phyloP scores from a whole-genome alignment of 1,140 invertebrate genomes.

The Cydia splendana region DNA sequence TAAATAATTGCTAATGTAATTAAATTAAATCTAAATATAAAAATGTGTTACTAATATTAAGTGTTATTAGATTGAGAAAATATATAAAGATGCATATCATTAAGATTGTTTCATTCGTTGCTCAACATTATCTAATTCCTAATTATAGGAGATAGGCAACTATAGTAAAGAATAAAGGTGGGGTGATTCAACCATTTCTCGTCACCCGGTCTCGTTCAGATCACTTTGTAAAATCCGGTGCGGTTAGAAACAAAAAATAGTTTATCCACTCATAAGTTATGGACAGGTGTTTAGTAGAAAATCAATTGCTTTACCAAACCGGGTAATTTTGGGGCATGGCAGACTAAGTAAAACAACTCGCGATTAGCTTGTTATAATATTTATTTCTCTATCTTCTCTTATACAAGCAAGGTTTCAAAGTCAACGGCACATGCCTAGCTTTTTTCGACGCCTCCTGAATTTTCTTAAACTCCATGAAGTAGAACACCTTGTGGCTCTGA shows the following conservation, averaged over 20 bases:
- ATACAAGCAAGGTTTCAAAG: slow-evolving; percentile 89
- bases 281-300: too few relatives aligned
- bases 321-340: too few relatives aligned
- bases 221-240: too few relatives aligned
- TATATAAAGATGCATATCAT: background rate
- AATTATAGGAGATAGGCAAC: too few relatives aligned
- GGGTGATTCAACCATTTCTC: too few relatives aligned
- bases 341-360: background rate
- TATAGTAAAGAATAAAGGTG: too few relatives aligned
- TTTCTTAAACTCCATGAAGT: slow-evolving; percentile 89
- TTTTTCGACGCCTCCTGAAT: slow-evolving; percentile 79
- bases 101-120: too few relatives aligned
- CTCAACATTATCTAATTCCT: too few relatives aligned
- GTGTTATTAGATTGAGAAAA: background rate
- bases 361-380: background rate
- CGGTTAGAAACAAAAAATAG: too few relatives aligned
- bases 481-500: slow-evolving; percentile 85
- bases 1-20: background rate
- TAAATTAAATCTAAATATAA: background rate
- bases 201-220: too few relatives aligned
- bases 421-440: slow-evolving; percentile 81
- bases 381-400: slow-evolving; percentile 80
- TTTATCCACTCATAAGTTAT: too few relatives aligned
- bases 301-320: too few relatives aligned
- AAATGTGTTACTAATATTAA: background rate